Conservation (phyloP, 1,140 invertebrate genomes). For the Protaetia brevitarsis region DNA sequence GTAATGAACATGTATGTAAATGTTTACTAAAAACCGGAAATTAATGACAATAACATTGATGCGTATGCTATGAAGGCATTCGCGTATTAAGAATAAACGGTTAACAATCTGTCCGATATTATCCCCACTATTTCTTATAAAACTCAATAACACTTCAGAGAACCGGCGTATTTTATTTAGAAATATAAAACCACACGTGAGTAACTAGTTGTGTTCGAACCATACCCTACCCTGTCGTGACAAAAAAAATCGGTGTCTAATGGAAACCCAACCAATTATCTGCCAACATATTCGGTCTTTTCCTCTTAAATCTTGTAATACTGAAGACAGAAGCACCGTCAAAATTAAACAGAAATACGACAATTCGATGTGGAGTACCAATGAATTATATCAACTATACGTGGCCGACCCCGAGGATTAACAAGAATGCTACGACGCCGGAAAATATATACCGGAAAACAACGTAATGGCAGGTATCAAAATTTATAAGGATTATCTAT, state of each 20-base stretch:
- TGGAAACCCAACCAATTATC: slow-evolving; percentile 3
- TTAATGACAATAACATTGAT: neutral
- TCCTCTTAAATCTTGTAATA: slow-evolving; percentile 31
- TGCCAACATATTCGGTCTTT: slow-evolving; percentile 34
- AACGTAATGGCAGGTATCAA: slow-evolving; percentile 49
- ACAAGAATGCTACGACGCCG: slow-evolving; percentile 35
- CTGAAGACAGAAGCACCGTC: neutral
- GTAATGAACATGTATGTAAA: too few relatives aligned
- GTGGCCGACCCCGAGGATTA: slow-evolving; percentile 42
- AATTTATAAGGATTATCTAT: slow-evolving; percentile 47
- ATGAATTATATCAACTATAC: slow-evolving; percentile 49
- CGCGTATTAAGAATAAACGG: neutral
- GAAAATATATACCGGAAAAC: slow-evolving; percentile 47
- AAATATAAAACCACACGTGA: neutral
- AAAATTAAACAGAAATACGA: slow-evolving; percentile 24
- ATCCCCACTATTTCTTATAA: neutral
- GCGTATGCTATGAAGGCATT: neutral
- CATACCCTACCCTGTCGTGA: neutral
- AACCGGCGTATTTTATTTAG: neutral
- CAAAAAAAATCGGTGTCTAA: neutral
- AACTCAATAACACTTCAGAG: neutral
- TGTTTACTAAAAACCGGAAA: too few relatives aligned
- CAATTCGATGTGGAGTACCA: slow-evolving; percentile 38
- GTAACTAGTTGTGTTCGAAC: neutral
- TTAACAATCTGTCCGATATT: neutral